Evolutionary conservation across 2,888 invertebrate genomes (phyloP).

Genomic region (Mylabris sibirica): DNA sequence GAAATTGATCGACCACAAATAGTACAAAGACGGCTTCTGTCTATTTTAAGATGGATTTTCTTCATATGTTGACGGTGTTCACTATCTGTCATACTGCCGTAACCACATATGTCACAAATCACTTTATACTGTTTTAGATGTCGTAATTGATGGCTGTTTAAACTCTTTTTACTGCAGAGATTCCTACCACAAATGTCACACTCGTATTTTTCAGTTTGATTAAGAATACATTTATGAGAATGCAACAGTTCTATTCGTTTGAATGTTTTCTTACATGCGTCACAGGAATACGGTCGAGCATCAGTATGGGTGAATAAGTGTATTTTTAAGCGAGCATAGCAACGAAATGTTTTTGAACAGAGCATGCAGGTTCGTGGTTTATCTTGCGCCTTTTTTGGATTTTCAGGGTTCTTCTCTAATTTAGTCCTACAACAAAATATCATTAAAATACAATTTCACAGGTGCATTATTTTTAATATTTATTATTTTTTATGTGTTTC

Average conservation of each 20-base stretch:
- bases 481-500: too few relatives aligned
- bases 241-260: background rate
- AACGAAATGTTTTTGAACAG: background rate
- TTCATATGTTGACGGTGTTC: constrained; percentile 47
- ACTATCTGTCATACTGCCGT: constrained; percentile 46
- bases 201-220: background rate
- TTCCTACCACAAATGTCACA: constrained; percentile 19
- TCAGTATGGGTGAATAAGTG: background rate
- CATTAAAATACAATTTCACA: too few relatives aligned
- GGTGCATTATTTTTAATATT: too few relatives aligned
- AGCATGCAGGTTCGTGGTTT: constrained; percentile 42
- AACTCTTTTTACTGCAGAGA: constrained; percentile 23
- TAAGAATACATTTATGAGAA: background rate
- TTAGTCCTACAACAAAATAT: background rate
- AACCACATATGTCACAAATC: constrained; percentile 57
- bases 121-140: constrained; percentile 65
- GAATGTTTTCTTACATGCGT: background rate
- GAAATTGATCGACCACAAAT: constrained; percentile 47
- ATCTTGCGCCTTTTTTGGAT: background rate
- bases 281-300: background rate
- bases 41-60: constrained; percentile 41
- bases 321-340: background rate
- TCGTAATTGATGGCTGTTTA: constrained; percentile 60
- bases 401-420: too few relatives aligned
- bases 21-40: constrained; percentile 50